Percentiles rank a stretch among this genome's conserved stretches.
Evolutionary conservation across 1,140 invertebrate species (phyloP).

Genomic region (Metopolophium dirhodum): DNA sequence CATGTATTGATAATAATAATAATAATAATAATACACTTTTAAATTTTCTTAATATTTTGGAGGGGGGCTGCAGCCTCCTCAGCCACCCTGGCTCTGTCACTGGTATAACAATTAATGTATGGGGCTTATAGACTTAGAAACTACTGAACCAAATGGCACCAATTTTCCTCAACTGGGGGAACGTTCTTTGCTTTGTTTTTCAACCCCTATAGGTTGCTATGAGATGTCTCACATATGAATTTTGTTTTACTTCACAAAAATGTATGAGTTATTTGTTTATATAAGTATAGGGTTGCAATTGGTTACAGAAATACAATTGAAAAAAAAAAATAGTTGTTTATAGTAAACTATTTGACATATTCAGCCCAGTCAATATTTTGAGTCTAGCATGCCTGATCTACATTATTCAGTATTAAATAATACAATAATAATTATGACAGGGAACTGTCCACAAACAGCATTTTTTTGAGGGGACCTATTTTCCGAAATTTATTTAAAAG

Average conservation of each 20-base stretch:
- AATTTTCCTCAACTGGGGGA: background rate
- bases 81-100: too few relatives aligned
- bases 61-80: too few relatives aligned
- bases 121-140: background rate
- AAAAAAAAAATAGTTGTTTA: too few relatives aligned
- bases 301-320: background rate
- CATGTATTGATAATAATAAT: too few relatives aligned
- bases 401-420: background rate
- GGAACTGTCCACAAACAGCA: background rate
- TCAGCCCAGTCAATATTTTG: too few relatives aligned
- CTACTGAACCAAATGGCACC: background rate
- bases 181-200: background rate
- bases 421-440: background rate
- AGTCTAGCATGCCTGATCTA: too few relatives aligned
- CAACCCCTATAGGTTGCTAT: background rate
- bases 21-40: too few relatives aligned
- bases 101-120: too few relatives aligned
- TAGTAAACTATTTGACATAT: too few relatives aligned
- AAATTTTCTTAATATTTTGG: too few relatives aligned
- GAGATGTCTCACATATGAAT: background rate
- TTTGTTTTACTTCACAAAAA: background rate
- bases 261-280: background rate
- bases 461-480: too few relatives aligned
- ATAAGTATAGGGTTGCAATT: background rate
- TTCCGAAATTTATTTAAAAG: background rate